Evolutionary conservation across 2,888 invertebrate genomes (phyloP), one percentile per base, ranked within the genome.

Genomic region (Tolmerus cingulatus): DNA sequence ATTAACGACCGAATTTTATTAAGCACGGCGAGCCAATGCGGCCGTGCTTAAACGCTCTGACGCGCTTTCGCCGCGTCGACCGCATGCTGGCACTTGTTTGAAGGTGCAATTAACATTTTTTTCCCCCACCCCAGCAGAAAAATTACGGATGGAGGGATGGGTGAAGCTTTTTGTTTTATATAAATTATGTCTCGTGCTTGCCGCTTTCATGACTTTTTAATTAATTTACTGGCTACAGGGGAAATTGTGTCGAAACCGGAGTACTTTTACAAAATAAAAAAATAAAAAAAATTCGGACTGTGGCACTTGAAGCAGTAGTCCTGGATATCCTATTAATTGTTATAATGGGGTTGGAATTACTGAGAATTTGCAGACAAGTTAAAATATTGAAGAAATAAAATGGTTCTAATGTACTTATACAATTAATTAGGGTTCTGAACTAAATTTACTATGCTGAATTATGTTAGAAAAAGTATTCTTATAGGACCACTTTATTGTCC

Each of bases 1-100:
- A 81, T 81, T 81, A 81, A 46, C 23, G 27, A 12, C 27, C 30
- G n/a, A 81, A 81, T 81, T 81, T 81, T 81, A 55, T 81, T 81
- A 27, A 81, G 51, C 81, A 30, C 40, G 66, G 51, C 12, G 19
- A 66, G 19, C 19, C 66, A 19, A 66, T 27, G 66, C 66, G 27
- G 27, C 66, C 66, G 66, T 66, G 66, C 66, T 66, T 66, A 66
- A 66, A 66, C 66, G 66, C 66, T 66, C 66, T 66, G 66, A 66
- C 66, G 66, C 66, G 23, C 66, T 66, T 66, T 66, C 66, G 66
- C 66, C 66, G 12, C 19, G 19, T 66, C 27, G 66, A 23, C 66
- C 66, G 12, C 66, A 27, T 66, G 66, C 66, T 66, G 66, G 66
- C 66, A 66, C 66, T 66, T 66, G 66, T 66, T 66, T 66, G 66